Evolutionary conservation across 2,888 invertebrate species (phyloP), one percentile per base, ranked within the genome.

Genomic region (Doris montereyensis): DNA sequence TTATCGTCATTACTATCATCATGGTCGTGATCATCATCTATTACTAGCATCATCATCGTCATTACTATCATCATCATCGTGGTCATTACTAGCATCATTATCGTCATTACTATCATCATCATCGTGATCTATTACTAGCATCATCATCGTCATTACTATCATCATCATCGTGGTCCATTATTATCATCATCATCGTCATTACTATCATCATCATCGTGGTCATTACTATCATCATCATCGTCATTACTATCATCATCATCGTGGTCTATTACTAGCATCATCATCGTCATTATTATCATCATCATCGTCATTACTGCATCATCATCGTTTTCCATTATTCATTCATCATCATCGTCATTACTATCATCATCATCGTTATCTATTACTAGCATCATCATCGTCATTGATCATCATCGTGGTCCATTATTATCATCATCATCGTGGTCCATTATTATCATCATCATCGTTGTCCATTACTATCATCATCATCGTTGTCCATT

Each of bases 401-500:
- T 41, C 52, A 41, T 41, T 17, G 17, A 41, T 41, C 52, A 41
- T 41, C 52, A 41, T 41, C 52, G 17, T 41, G 52, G 17, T 41
- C 52, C n/a, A n/a, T n/a, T n/a, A 41, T 41, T 17, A 41, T 41
- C 8, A 41, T 41, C 52, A 41, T 41, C 52, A 41, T 41, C 52
- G 17, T 41, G n/a, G n/a, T n/a, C n/a, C 52, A 41, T 41, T 17
- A 24, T n/a, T 21, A 62, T 62, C 62, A 62, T 62, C 62, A 62
- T 62, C 62, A 62, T 62, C 62, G n/a, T 62, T 21, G n/a, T 62
- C 62, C 62, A 62, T 62, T 21, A 62, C n/a, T 21, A 62, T 62
- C 62, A 62, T 62, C 62, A 62, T 62, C 62, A 62, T 62, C 62
- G n/a, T 62, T n/a, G n/a, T n/a, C n/a, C n/a, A n/a, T n/a, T n/a